A percentile compares a stretch with the other conserved stretches of the same genome.
Evolutionary conservation across 2,797 vertebrate species (phyloP).

Genomic region (Pantherophis vulpinus): DNA sequence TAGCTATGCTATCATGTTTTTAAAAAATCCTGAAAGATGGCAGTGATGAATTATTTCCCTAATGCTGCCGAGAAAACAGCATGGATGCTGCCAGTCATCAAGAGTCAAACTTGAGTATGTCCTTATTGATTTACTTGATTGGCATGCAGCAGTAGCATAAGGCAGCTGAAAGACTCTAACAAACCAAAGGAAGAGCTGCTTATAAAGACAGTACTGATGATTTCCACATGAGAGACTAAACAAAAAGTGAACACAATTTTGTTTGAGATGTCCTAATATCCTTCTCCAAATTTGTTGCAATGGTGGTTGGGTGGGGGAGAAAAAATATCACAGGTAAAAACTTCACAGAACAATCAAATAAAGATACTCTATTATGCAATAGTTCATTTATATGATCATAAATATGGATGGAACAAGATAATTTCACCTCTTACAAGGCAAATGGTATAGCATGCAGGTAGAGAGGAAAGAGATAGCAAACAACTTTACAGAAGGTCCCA

Average conservation of each 20-base stretch:
- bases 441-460: not conserved
- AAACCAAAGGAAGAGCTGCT: not conserved
- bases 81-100: not conserved
- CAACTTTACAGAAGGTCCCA: not conserved
- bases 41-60: not conserved
- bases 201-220: not conserved
- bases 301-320: not conserved
- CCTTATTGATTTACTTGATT: not conserved
- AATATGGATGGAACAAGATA: not conserved
- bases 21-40: not conserved
- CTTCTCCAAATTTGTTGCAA: not conserved
- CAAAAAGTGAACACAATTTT: not conserved
- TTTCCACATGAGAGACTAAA: not conserved
- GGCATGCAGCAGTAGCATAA: not conserved
- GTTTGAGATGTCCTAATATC: not conserved
- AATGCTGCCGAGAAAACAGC: not conserved
- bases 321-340: not conserved
- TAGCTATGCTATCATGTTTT: not conserved
- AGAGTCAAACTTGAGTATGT: not conserved
- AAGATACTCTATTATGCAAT: not conserved
- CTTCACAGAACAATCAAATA: not conserved
- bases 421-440: not conserved
- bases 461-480: not conserved
- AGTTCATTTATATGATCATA: not conserved
- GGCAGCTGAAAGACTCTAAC: not conserved